phyloP scores from a whole-genome alignment of 2,113 vertebrate species.

The Seriola dumerili region DNA sequence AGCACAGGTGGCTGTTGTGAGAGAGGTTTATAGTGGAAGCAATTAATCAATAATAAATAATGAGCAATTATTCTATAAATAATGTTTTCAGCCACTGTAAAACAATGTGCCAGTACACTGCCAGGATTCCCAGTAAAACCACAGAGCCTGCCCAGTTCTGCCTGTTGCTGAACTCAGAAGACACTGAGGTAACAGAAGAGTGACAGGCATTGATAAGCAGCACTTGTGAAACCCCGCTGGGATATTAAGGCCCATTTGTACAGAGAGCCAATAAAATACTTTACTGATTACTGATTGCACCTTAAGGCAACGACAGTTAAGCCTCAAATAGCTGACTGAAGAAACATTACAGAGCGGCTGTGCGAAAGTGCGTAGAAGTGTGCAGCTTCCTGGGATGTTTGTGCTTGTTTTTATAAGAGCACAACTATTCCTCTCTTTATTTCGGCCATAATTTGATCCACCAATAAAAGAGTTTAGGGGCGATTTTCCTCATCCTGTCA shows the following conservation, averaged over 20 bases:
- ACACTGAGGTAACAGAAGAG: not conserved
- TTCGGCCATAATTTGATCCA: not conserved
- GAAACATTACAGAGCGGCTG: not conserved
- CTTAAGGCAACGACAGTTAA: not conserved
- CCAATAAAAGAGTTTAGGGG: not conserved
- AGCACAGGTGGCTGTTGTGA: not conserved
- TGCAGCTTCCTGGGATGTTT: not conserved
- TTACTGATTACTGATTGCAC: constrained; percentile 50
- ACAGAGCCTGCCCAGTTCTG: not conserved
- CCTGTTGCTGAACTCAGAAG: not conserved
- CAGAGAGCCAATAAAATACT: constrained; percentile 19
- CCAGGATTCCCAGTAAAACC: not conserved
- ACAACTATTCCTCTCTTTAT: not conserved
- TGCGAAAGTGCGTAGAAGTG: not conserved
- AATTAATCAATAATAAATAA: constrained; percentile 34
- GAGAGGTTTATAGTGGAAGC: not conserved
- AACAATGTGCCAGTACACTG: too few relatives aligned
- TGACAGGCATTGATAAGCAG: constrained; percentile 30
- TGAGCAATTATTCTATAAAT: not conserved
- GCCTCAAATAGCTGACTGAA: not conserved
- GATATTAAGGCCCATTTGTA: constrained; percentile 51
- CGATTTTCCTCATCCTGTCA: not conserved
- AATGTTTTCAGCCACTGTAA: not conserved
- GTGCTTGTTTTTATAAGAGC: not conserved
- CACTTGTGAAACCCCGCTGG: constrained; percentile 31